Conservation (phyloP, 1,140 invertebrate genomes). For the Oryctes rhinoceros region DNA sequence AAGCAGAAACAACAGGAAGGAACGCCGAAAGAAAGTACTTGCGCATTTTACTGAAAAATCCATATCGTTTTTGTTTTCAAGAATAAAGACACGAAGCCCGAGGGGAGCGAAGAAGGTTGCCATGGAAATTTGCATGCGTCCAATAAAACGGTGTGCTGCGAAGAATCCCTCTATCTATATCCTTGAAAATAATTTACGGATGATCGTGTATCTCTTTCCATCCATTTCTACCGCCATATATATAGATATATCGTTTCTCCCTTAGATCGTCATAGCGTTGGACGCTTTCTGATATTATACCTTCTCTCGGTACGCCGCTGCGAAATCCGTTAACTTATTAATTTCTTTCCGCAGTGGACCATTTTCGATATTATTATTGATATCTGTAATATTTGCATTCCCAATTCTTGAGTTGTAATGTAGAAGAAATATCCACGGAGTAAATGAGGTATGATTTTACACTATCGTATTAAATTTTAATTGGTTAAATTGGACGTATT, state of each 20-base stretch:
- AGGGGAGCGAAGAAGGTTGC: slow-evolving; percentile 53
- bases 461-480: slow-evolving; percentile 6
- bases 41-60: slow-evolving; percentile 55
- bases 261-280: not conserved
- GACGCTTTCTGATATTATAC: not conserved
- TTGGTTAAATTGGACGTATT: slow-evolving; percentile 22
- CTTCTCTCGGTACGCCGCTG: not conserved
- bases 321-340: not conserved
- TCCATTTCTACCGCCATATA: not conserved
- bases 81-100: slow-evolving; percentile 50
- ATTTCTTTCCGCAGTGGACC: not conserved
- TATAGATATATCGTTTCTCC: not conserved
- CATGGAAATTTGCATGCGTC: slow-evolving; percentile 59
- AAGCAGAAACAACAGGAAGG: not conserved
- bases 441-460: not conserved
- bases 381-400: too few species aligned
- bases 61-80: slow-evolving; percentile 58
- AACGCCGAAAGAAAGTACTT: slow-evolving; percentile 37
- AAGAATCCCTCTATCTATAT: slow-evolving; percentile 44
- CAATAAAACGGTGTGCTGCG: slow-evolving; percentile 54
- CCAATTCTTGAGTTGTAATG: too few species aligned
- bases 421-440: too few species aligned
- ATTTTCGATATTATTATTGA: not conserved
- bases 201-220: not conserved
- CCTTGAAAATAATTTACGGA: slow-evolving; percentile 41